Evolutionary conservation across 2,888 invertebrate species (phyloP), one percentile per base, ranked within the genome.

Genomic region (Acanthococcus lagerstroemiae): DNA sequence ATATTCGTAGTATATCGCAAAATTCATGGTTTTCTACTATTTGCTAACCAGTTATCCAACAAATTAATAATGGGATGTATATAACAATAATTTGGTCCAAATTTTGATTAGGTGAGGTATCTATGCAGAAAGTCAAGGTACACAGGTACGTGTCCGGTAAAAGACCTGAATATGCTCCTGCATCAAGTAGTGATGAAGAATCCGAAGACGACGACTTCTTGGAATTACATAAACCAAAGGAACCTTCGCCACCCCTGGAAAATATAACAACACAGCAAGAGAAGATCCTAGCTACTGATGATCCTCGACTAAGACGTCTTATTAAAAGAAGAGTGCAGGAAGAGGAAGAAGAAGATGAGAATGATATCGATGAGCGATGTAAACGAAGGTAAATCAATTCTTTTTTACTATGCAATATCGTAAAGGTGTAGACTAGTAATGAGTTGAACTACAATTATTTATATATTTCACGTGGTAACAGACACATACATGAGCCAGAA

Each of bases 111-210:
- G 94, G 95, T 75, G 94, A 95, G 79, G 80, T 95, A 71, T 92
- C 95, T 73, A 99, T 97, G 97, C 91, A 99, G 81, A 97, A 97
- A 77, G 99, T 99, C 27, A 99, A 99, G 79, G 99, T 99, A 0
- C 94, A 93, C 75, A 84, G 99, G 61, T 99, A 99, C 76, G 94
- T 99, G 68, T 95, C 96, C 26, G 99, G 99, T 68, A 96, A 99
- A 79, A 85, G 93, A 71, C 95, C 95, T 19, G 95, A 95, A 74
- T 96, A 95, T 79, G 95, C 96, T 2, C 92, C 90, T 74, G 85
- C 84, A 30, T 84, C 83, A 15, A 87, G 87, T 67, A 91, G 91
- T 56, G 90, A 91, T 27, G 92, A 92, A 70, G 92, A 92, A 68
- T 90, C 89, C 3, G 94, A 92, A 69, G 84, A 85, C 22, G 94